These are phyloP conservation scores for Reticulitermes lucifugus DNA, from an alignment of 2,888 invertebrate species.

Conservation along the genomic window DNA sequence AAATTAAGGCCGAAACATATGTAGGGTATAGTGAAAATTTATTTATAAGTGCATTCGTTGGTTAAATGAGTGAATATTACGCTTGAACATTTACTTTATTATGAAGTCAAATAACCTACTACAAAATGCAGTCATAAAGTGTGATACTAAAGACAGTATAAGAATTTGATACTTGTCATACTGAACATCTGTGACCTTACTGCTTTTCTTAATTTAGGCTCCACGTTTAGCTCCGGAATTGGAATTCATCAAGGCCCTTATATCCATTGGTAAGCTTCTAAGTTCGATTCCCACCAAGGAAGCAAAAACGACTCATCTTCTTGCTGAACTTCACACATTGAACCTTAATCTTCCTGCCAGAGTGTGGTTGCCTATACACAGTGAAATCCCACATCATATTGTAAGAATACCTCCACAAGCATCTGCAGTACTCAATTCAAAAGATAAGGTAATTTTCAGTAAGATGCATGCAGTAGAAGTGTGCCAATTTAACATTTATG, in stretches of 20 bases:
- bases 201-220: conserved; percentile 67
- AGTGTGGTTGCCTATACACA: conserved; percentile 96
- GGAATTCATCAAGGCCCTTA: conserved; percentile 89
- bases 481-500: too few species aligned
- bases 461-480: not conserved
- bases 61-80: too few species aligned
- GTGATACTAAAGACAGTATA: too few species aligned
- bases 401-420: conserved; percentile 97
- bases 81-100: too few species aligned
- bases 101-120: too few species aligned
- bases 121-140: too few species aligned
- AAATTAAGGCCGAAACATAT: too few species aligned
- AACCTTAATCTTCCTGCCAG: conserved; percentile 97
- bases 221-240: conserved; percentile 85
- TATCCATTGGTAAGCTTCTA: conserved; percentile 86
- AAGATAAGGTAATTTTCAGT: conserved; percentile 80
- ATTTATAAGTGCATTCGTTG: too few species aligned
- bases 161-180: too few species aligned
- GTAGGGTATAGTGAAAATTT: too few species aligned
- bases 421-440: conserved; percentile 98
- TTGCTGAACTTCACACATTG: conserved; percentile 92
- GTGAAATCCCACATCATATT: conserved; percentile 86
- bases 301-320: conserved; percentile 89
- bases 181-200: too few species aligned
- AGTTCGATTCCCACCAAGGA: conserved; percentile 88